Evolutionary conservation across 2,888 invertebrate species (phyloP).

Genomic region (Calameuta idolon): DNA sequence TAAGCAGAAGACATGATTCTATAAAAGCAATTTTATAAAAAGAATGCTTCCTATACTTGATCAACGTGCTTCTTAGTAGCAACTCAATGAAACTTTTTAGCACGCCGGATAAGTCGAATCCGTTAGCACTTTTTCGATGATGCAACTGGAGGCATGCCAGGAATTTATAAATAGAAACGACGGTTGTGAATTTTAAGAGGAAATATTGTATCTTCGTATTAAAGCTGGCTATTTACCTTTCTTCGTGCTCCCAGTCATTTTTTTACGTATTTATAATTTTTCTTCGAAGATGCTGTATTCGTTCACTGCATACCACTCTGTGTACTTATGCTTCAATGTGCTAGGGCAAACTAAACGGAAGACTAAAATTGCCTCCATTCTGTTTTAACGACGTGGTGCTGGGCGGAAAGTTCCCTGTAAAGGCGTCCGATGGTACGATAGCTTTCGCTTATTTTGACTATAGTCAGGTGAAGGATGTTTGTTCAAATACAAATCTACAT

Average conservation of each 20-base stretch:
- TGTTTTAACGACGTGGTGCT: not conserved
- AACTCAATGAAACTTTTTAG: not conserved
- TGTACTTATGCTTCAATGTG: not conserved
- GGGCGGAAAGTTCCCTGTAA: not conserved
- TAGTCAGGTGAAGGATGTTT: too few relatives aligned
- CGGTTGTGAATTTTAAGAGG: not conserved
- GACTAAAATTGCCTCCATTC: not conserved
- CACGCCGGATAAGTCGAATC: not conserved
- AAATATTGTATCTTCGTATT: not conserved
- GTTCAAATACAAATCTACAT: too few relatives aligned
- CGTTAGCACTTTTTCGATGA: conserved; percentile 21
- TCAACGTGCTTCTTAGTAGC: not conserved
- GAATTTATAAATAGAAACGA: conserved; percentile 26
- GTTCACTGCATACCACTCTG: not conserved
- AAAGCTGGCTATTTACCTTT: conserved; percentile 32
- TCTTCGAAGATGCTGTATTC: not conserved
- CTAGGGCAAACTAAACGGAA: not conserved
- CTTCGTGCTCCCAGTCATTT: conserved; percentile 27
- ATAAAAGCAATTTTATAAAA: not conserved
- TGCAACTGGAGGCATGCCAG: conserved; percentile 33
- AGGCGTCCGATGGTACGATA: not conserved
- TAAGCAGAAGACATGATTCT: not conserved
- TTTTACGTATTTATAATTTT: not conserved
- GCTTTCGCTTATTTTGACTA: not conserved
- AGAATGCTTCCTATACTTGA: not conserved